Conservation (phyloP, 1,140 invertebrate genomes). For the Leptinotarsa texana region DNA sequence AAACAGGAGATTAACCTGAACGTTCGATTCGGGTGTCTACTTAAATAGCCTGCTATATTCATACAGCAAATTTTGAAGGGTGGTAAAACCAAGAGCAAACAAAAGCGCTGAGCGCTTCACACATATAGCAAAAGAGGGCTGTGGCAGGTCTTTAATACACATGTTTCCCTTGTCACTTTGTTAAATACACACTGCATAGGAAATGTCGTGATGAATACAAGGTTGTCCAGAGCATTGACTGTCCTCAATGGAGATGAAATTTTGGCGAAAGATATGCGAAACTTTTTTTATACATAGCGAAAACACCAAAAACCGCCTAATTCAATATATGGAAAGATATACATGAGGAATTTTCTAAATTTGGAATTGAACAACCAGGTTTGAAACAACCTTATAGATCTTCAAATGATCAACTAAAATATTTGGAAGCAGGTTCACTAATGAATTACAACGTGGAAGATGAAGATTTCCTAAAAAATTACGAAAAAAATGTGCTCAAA, state of each 20-base stretch:
- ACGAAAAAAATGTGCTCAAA: too few relatives aligned
- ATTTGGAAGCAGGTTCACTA: too few relatives aligned
- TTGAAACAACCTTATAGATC: too few relatives aligned
- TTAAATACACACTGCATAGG: slow-evolving; percentile 53
- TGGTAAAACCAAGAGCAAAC: slow-evolving; percentile 37
- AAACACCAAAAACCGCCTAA: neutral
- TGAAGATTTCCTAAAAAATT: too few relatives aligned
- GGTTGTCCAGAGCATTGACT: neutral
- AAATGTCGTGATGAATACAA: slow-evolving; percentile 34
- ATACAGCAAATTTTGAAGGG: slow-evolving; percentile 22
- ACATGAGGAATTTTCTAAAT: too few relatives aligned
- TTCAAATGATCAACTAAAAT: too few relatives aligned
- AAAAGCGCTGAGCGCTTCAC: slow-evolving; percentile 38
- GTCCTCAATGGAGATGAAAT: too few relatives aligned
- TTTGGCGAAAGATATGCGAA: too few relatives aligned
- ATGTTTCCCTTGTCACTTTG: slow-evolving; percentile 52
- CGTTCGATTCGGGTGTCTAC: slow-evolving; percentile 13
- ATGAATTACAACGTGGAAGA: too few relatives aligned
- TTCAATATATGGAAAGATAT: slow-evolving; percentile 34
- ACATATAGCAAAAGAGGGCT: slow-evolving; percentile 33
- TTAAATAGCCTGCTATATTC: slow-evolving; percentile 24
- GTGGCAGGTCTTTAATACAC: slow-evolving; percentile 47
- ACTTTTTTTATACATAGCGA: too few relatives aligned
- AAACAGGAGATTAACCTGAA: slow-evolving; percentile 25
- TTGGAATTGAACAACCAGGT: too few relatives aligned